Base-by-base conservation (phyloP, 92 coral and sea anemone genomes). In the Siderastrea radians region DNA sequence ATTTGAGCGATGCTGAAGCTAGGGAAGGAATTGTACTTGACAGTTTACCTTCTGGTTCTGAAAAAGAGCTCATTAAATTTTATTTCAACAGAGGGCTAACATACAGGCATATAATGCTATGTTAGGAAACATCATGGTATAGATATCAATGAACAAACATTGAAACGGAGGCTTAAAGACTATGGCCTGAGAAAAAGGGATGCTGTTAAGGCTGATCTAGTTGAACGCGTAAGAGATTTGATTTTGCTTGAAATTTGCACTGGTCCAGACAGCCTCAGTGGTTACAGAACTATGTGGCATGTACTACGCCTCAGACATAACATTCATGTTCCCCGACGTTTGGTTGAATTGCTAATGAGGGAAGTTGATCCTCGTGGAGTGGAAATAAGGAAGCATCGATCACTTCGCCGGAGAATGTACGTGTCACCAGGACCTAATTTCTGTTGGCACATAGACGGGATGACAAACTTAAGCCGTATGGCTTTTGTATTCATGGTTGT, bases 401-500 rank as follows among this genome's bases (percentile, higher is more conserved):
- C 87, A 13, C 87, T 91, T 62, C 83, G 77, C 3, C 82, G 91
- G 45, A 82, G 95, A 59, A 89, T 91, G 38, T 92, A 89, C 68
- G 72, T 89, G 62, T 88, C 90, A 55, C 86, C 86, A 3, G 93
- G 89, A 49, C 87, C 98, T 0, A 95, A 92, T 19, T 90, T 89
- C 74, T 85, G 89, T 45, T 93, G 96, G 98, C 98, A 93, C 80
- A 48, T 91, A 47, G 96, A 93, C 46, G 95, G 92, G 17, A 91
- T 59, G 92, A 94, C 53, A 89, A 89, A 65, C 81, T 92, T 14
- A 94, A 88, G 83, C 94, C 89, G 11, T 94, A 63, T 70, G 96
- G 93, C 48, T 89, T 90, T 74, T 92, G 94, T 60, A 78, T 95
- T 55, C 95, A 95, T 19, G 91, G 91, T 3, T 87, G 93, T 13